phyloP scores from a whole-genome alignment of 1,140 invertebrate genomes.

The Rhagoletis zephyria region DNA sequence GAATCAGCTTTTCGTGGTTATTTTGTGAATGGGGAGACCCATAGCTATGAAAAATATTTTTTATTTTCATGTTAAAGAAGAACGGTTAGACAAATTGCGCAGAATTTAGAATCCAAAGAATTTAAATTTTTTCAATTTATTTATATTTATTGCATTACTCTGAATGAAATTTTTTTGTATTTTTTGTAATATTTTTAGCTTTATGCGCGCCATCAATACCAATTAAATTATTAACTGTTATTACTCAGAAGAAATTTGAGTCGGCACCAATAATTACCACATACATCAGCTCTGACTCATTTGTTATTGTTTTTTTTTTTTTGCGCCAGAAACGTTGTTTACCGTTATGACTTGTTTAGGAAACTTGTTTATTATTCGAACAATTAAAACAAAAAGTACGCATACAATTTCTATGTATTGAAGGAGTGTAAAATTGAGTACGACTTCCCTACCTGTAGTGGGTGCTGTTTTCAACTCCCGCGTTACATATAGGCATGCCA shows the following conservation, averaged over 20 bases:
- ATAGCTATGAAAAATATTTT: not conserved
- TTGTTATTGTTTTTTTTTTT: constrained; percentile 15
- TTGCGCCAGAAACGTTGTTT: not conserved
- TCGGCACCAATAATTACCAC: not conserved
- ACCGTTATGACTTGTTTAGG: too few relatives aligned
- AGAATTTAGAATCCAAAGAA: not conserved
- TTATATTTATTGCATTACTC: too few relatives aligned
- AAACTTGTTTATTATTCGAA: too few relatives aligned
- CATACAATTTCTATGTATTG: not conserved
- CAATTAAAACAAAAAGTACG: too few relatives aligned
- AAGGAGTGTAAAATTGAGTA: too few relatives aligned
- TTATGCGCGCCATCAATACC: too few relatives aligned
- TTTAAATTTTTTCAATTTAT: too few relatives aligned
- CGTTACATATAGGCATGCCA: too few relatives aligned
- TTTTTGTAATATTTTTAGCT: not conserved
- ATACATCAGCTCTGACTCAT: not conserved
- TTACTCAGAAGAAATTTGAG: not conserved
- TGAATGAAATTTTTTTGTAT: not conserved
- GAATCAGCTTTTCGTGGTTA: not conserved
- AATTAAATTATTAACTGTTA: not conserved
- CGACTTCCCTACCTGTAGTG: not conserved
- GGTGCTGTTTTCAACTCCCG: too few relatives aligned
- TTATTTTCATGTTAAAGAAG: not conserved
- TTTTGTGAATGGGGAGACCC: not conserved
- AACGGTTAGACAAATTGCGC: not conserved